Evolutionary conservation across 1,140 invertebrate genomes (phyloP).

Genomic region (Nautilus pompilius): DNA sequence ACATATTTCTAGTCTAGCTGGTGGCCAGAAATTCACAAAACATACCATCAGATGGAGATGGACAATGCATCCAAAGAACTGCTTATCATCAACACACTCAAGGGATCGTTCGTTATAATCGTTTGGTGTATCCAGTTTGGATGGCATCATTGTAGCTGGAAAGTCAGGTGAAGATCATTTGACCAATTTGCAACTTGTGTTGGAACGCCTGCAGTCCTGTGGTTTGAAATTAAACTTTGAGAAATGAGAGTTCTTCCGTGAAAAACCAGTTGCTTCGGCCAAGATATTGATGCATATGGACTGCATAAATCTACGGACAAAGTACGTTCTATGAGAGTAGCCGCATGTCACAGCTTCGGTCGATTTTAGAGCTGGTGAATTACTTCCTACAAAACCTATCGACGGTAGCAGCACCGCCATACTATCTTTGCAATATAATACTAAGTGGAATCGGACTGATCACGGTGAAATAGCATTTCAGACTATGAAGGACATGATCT

Average conservation of each 20-base stretch:
- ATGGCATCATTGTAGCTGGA: constrained; percentile 21
- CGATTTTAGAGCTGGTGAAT: constrained; percentile 49
- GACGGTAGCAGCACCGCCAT: constrained; percentile 8
- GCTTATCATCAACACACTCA: no score
- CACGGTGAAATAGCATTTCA: constrained; percentile 30
- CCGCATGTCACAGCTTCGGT: constrained; percentile 44
- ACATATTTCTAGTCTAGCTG: no score
- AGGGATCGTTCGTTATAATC: no score
- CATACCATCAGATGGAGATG: no score
- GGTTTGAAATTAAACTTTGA: not conserved
- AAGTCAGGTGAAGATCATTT: constrained; percentile 8
- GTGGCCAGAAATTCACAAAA: no score
- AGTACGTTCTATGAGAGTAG: constrained; percentile 44
- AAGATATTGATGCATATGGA: constrained; percentile 32
- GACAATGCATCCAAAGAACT: no score
- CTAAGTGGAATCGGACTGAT: constrained; percentile 11
- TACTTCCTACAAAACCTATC: constrained; percentile 29
- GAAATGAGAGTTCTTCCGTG: constrained; percentile 11
- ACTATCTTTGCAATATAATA: constrained; percentile 7
- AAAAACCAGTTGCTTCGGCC: constrained; percentile 21
- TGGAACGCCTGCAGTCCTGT: not conserved
- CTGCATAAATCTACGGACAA: constrained; percentile 49
- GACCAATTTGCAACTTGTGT: constrained; percentile 4
- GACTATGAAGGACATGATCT: constrained; percentile 27
- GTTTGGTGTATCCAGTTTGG: no score